phyloP scores from a whole-genome alignment of 2,888 invertebrate genomes.

The Watsonalla cultraria region DNA sequence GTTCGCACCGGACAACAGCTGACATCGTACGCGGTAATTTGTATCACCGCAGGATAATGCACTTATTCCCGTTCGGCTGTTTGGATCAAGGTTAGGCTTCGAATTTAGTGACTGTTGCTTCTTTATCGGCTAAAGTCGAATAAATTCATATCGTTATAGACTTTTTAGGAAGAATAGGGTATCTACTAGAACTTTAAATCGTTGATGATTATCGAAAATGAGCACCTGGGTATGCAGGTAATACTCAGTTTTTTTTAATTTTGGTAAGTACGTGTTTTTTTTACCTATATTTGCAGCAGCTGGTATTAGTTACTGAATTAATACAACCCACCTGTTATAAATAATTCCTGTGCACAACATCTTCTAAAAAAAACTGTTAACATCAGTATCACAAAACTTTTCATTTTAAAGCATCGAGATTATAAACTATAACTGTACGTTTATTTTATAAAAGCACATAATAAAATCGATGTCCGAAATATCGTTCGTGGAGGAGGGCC shows the following conservation, averaged over 20 bases:
- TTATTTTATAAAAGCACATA: conserved; percentile 23
- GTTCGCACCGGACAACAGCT: background rate
- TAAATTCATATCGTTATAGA: too few relatives aligned
- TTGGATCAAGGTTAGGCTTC: background rate
- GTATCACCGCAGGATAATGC: background rate
- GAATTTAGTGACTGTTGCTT: background rate
- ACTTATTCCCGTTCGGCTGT: background rate
- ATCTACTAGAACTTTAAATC: too few relatives aligned
- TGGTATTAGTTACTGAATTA: background rate
- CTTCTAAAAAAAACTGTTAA: conserved; percentile 33
- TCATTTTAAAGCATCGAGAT: conserved; percentile 32
- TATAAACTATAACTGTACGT: conserved; percentile 11
- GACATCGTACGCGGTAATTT: background rate
- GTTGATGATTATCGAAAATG: too few relatives aligned
- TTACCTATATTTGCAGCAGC: background rate
- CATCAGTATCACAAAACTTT: conserved; percentile 27
- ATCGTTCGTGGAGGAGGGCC: conserved; percentile 45
- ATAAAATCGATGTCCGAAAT: conserved; percentile 41
- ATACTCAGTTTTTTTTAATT: too few relatives aligned
- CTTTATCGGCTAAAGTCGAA: too few relatives aligned
- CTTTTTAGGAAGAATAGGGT: background rate
- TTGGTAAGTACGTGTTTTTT: too few relatives aligned
- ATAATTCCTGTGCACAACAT: conserved; percentile 42
- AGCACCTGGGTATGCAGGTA: too few relatives aligned
- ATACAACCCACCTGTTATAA: conserved; percentile 49